Conservation (phyloP, 1,140 invertebrate genomes). For the Zaprionus africanus region DNA sequence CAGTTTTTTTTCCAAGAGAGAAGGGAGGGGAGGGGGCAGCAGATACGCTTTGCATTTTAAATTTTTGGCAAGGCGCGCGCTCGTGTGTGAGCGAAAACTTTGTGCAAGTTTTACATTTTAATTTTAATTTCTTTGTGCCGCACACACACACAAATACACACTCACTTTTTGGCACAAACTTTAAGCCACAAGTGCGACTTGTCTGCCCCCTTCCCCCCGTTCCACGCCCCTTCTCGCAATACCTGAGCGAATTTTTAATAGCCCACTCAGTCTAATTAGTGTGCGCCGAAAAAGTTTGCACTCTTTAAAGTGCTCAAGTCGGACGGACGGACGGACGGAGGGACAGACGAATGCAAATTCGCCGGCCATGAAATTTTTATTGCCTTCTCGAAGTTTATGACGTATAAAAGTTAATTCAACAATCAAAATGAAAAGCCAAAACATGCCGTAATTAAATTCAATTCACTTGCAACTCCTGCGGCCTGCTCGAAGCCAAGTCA, state of each 20-base stretch:
- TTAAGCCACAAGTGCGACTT: slow-evolving; percentile 56
- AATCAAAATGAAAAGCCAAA: slow-evolving; percentile 72
- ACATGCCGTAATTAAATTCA: slow-evolving; percentile 77
- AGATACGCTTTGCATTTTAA: slow-evolving; percentile 72
- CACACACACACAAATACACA: slow-evolving; percentile 8
- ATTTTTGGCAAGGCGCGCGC: slow-evolving; percentile 47
- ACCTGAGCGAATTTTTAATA: slow-evolving; percentile 70
- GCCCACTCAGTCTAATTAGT: slow-evolving; percentile 75
- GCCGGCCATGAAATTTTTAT: slow-evolving; percentile 60
- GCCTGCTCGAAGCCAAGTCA: slow-evolving; percentile 23
- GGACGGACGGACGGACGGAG: background rate
- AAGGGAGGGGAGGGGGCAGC: too few species aligned
- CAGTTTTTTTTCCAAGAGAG: slow-evolving; percentile 47
- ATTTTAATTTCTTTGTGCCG: slow-evolving; percentile 74
- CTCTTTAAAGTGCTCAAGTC: slow-evolving; percentile 44
- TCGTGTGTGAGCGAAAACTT: slow-evolving; percentile 53
- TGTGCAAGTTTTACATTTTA: slow-evolving; percentile 77
- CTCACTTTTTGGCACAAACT: slow-evolving; percentile 57
- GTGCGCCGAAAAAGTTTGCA: slow-evolving; percentile 48
- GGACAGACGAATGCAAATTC: slow-evolving; percentile 10
- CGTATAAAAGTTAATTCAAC: slow-evolving; percentile 67
- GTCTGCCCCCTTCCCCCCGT: background rate
- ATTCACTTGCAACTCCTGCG: slow-evolving; percentile 70
- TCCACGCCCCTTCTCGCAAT: background rate
- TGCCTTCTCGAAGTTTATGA: slow-evolving; percentile 65